These are phyloP conservation scores for Orthosia gracilis DNA, from an alignment of 2,888 invertebrate genomes.

Conservation along the genomic window DNA sequence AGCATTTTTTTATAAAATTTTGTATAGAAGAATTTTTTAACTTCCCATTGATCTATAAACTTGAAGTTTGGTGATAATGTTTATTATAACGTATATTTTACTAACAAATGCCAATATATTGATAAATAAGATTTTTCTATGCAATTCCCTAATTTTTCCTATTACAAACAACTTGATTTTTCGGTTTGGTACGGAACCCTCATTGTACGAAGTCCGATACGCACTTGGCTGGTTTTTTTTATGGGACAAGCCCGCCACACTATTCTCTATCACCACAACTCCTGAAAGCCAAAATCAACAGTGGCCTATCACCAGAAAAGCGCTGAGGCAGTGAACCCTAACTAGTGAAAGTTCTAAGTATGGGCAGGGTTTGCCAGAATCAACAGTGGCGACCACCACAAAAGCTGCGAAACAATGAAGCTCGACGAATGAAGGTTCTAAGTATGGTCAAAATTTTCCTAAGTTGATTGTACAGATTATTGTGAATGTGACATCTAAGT, in stretches of 20 bases:
- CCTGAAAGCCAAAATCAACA: neutral
- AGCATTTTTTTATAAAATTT: too few relatives aligned
- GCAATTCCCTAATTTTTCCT: too few relatives aligned
- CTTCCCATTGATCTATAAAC: too few relatives aligned
- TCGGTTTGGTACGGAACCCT: too few relatives aligned
- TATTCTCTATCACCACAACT: neutral
- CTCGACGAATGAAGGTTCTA: conserved; percentile 2
- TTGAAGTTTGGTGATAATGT: too few relatives aligned
- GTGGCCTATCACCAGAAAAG: neutral
- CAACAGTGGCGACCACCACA: neutral
- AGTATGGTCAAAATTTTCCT: conserved; percentile 25
- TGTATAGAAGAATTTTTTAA: too few relatives aligned
- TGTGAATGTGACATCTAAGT: conserved; percentile 13
- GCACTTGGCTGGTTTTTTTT: too few relatives aligned
- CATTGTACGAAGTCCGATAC: too few relatives aligned
- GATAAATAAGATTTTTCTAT: too few relatives aligned
- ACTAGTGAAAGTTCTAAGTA: neutral
- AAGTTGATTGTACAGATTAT: conserved; percentile 24
- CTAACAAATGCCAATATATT: too few relatives aligned
- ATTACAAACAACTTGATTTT: too few relatives aligned
- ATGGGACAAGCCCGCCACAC: neutral
- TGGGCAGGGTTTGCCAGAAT: conserved; percentile 19
- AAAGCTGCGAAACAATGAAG: neutral
- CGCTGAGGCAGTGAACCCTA: neutral
- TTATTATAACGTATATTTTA: too few relatives aligned